Conservation (phyloP, 2,888 invertebrate genomes). For the Drosophila anomalata region DNA sequence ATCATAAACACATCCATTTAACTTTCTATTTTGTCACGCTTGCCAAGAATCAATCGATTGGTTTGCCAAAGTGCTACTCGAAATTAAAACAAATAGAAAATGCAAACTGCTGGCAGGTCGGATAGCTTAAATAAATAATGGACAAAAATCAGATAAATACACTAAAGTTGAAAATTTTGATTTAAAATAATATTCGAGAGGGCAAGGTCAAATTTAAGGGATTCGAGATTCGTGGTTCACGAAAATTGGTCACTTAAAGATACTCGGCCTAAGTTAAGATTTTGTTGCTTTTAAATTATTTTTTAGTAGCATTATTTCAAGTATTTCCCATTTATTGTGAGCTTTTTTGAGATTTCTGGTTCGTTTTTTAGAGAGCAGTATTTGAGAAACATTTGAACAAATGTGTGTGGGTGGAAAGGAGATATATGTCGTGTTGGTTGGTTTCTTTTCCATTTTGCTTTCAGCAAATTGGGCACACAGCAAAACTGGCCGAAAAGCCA, state of each 20-base stretch:
- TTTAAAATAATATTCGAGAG: constrained; percentile 33
- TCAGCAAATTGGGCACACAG: constrained; percentile 41
- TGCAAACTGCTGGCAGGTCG: constrained; percentile 72
- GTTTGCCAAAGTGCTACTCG: constrained; percentile 28
- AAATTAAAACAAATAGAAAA: constrained; percentile 46
- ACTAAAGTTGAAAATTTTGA: constrained; percentile 14
- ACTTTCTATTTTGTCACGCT: constrained; percentile 47
- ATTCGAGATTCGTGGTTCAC: constrained; percentile 35
- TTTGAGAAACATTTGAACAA: constrained; percentile 36
- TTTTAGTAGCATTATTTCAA: constrained; percentile 10
- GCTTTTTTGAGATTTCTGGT: constrained; percentile 48
- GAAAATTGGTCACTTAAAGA: constrained; percentile 57
- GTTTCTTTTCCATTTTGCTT: constrained; percentile 49
- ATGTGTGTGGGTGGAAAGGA: constrained; percentile 31
- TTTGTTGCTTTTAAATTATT: constrained; percentile 22
- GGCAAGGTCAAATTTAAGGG: constrained; percentile 4
- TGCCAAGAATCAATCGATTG: constrained; percentile 49
- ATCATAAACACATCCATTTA: constrained; percentile 44
- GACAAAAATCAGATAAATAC: constrained; percentile 31
- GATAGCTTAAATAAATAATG: constrained; percentile 65
- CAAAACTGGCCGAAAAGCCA: constrained; percentile 37
- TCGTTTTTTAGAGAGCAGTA: constrained; percentile 21
- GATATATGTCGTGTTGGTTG: constrained; percentile 23
- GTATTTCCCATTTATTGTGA: constrained; percentile 37
- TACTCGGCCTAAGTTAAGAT: constrained; percentile 65